Percentiles rank a stretch among this genome's conserved stretches.
phyloP scores from a whole-genome alignment of 2,797 vertebrate genomes.

The Acrossocheilus fasciatus region DNA sequence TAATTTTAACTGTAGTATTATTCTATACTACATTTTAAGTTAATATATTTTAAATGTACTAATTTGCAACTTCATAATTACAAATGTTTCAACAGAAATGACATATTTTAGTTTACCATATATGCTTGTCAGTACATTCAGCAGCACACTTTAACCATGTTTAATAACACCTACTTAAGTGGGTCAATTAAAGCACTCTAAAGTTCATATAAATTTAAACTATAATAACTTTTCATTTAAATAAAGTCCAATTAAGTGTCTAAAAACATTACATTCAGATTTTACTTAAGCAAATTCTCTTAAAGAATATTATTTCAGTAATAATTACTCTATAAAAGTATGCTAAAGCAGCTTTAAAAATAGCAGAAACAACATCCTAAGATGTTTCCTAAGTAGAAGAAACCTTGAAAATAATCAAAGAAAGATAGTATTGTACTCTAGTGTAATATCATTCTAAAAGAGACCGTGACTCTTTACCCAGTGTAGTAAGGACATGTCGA shows the following conservation, averaged over 20 bases:
- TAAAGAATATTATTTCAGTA: neutral
- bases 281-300: neutral
- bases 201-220: neutral
- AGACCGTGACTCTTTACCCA: constrained; percentile 77
- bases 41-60: neutral
- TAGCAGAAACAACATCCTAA: neutral
- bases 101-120: neutral
- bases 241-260: neutral
- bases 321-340: neutral
- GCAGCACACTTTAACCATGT: neutral
- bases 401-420: neutral
- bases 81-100: neutral
- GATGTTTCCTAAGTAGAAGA: neutral
- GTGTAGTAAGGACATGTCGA: constrained; percentile 91
- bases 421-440: neutral
- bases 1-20: neutral
- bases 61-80: neutral
- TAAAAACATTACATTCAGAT: neutral
- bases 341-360: neutral
- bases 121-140: neutral
- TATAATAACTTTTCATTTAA: neutral
- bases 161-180: neutral
- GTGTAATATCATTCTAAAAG: neutral
- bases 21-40: neutral
- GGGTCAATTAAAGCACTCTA: neutral